phyloP scores from a whole-genome alignment of 1,140 invertebrate species.

The Neodiprion pinetum region DNA sequence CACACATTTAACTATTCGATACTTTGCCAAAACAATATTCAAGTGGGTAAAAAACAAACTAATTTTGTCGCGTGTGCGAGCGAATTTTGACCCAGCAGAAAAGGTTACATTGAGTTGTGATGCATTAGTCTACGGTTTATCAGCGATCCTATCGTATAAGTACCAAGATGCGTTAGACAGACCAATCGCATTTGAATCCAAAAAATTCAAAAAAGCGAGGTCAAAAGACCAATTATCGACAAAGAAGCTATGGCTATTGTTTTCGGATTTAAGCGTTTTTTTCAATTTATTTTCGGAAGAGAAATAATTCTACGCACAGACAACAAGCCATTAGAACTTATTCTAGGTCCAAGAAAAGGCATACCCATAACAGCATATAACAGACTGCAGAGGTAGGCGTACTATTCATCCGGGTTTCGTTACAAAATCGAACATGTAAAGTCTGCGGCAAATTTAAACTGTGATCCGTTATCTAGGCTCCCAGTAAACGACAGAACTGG shows the following conservation, averaged over 20 bases:
- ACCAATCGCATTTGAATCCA: constrained; percentile 46
- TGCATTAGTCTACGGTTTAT: constrained; percentile 46
- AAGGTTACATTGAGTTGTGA: constrained; percentile 46
- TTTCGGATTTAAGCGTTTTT: no score
- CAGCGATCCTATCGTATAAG: constrained; percentile 45
- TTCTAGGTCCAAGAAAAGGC: no score
- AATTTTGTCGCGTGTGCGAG: constrained; percentile 30
- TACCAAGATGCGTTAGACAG: constrained; percentile 34
- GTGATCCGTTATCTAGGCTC: no score
- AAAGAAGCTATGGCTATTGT: background rate
- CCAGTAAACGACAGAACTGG: no score
- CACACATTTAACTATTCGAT: background rate
- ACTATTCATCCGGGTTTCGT: no score
- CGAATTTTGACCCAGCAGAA: constrained; percentile 44
- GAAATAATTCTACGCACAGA: no score
- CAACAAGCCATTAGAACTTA: no score
- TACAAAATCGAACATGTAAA: no score
- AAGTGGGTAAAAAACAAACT: constrained; percentile 31
- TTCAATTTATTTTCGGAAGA: no score
- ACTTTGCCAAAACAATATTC: constrained; percentile 17
- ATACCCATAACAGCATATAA: no score
- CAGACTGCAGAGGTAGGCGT: no score
- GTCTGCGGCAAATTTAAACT: no score
- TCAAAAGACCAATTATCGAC: constrained; percentile 29
- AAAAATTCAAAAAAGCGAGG: constrained; percentile 44